Evolutionary conservation across 2,888 invertebrate genomes (phyloP).

Genomic region (Rosalia funebris): DNA sequence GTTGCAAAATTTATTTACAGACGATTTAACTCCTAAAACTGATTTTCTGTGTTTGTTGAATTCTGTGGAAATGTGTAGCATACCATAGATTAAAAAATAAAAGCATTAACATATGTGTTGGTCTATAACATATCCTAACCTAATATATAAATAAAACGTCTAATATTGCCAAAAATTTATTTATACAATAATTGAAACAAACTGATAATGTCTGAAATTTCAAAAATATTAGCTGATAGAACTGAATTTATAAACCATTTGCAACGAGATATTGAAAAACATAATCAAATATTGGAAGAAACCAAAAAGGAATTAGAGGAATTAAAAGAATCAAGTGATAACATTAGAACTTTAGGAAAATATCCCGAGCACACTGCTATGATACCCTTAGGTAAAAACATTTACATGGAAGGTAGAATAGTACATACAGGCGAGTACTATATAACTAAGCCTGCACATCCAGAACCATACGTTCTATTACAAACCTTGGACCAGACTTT

Average conservation of each 20-base stretch:
- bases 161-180: no score
- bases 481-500: constrained; percentile 49
- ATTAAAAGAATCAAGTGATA: constrained; percentile 40
- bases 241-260: constrained; percentile 47
- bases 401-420: constrained; percentile 55
- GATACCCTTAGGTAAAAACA: constrained; percentile 54
- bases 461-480: constrained; percentile 47
- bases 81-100: no score
- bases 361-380: constrained; percentile 51
- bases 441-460: constrained; percentile 46
- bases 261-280: constrained; percentile 45
- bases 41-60: no score
- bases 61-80: no score
- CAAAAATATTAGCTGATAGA: constrained; percentile 39
- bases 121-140: no score
- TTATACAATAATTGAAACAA: no score
- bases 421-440: constrained; percentile 55
- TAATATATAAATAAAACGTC: no score
- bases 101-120: no score
- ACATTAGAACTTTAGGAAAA: constrained; percentile 44
- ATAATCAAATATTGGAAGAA: constrained; percentile 35
- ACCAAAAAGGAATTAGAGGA: constrained; percentile 40
- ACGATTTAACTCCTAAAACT: no score
- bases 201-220: no score
- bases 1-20: no score